Percentiles rank a stretch among this genome's conserved stretches.
These are phyloP conservation scores for Cistogaster globosa DNA, from an alignment of 2,888 invertebrate genomes.

Conservation along the genomic window DNA sequence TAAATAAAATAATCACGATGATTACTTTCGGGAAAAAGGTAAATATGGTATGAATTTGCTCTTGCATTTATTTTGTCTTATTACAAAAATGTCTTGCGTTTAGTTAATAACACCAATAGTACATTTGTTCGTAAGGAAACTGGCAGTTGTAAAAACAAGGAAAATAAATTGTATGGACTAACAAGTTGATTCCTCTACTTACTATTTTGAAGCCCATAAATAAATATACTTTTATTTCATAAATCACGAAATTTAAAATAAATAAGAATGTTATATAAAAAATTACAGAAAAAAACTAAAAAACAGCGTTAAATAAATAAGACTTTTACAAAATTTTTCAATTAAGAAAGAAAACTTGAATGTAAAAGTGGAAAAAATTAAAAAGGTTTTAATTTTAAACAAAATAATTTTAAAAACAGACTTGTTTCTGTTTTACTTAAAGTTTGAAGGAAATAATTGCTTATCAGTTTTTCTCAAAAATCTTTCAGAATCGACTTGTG, in stretches of 20 bases:
- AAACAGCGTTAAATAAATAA: neutral
- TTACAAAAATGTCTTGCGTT: conserved; percentile 35
- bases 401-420: too few species aligned
- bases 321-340: neutral
- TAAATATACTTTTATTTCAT: too few species aligned
- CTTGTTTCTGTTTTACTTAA: too few species aligned
- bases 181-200: too few species aligned
- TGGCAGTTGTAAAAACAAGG: conserved; percentile 24
- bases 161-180: conserved; percentile 27
- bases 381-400: too few species aligned
- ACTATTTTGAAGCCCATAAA: too few species aligned
- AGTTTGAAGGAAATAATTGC: too few species aligned
- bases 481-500: too few species aligned
- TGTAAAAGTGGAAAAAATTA: too few species aligned
- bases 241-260: too few species aligned
- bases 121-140: conserved; percentile 48
- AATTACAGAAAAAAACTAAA: neutral
- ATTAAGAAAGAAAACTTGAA: too few species aligned
- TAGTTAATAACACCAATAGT: conserved; percentile 46
- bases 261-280: neutral
- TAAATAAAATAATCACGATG: conserved; percentile 13
- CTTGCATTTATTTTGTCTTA: conserved; percentile 12
- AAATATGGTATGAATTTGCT: conserved; percentile 5
- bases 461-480: too few species aligned
- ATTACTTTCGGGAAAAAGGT: neutral